Evolutionary conservation across 2,113 vertebrate genomes (phyloP), one percentile per base, ranked within the genome.

Genomic region (Ctenomys sociabilis): DNA sequence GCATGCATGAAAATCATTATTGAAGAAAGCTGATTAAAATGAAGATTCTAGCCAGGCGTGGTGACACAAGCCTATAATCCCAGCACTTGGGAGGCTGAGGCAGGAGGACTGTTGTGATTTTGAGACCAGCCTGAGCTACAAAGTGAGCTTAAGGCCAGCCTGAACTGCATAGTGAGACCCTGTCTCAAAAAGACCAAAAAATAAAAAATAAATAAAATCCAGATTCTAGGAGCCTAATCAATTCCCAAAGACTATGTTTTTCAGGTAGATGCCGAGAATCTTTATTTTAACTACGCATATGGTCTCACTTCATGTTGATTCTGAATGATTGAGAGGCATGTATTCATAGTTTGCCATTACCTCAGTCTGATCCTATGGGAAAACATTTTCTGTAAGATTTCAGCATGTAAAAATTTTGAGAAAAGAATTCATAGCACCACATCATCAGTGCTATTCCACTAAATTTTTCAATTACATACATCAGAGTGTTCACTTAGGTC

Each of bases 1-100:
- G 45, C 54, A 93, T 83, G 81, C 45, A 81, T 88, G 90, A 88
- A 90, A 77, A 83, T 88, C 73, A 78, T 80, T 73, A 89, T 24
- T 72, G n/a, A 88, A 52, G 59, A 90, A 97, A 96, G n/a, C 32
- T 22, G 88, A 40, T 90, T 91, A 95, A 96, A 94, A 92, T 73
- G 78, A 45, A 91, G 91, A 43, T 95, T 88, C 64, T 61, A 90
- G 85, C n/a, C n/a, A n/a, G n/a, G n/a, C n/a, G n/a, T n/a, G n/a
- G n/a, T n/a, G n/a, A n/a, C n/a, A n/a, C n/a, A n/a, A n/a, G n/a
- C n/a, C n/a, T n/a, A n/a, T n/a, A n/a, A n/a, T n/a, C n/a, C n/a
- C n/a, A n/a, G n/a, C n/a, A n/a, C n/a, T n/a, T n/a, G n/a, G n/a
- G n/a, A n/a, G n/a, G n/a, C n/a, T n/a, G n/a, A n/a, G n/a, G n/a